These are phyloP conservation scores for Rhabdophis nuchalis DNA, from an alignment of 2,797 vertebrate species.

Conservation along the genomic window DNA sequence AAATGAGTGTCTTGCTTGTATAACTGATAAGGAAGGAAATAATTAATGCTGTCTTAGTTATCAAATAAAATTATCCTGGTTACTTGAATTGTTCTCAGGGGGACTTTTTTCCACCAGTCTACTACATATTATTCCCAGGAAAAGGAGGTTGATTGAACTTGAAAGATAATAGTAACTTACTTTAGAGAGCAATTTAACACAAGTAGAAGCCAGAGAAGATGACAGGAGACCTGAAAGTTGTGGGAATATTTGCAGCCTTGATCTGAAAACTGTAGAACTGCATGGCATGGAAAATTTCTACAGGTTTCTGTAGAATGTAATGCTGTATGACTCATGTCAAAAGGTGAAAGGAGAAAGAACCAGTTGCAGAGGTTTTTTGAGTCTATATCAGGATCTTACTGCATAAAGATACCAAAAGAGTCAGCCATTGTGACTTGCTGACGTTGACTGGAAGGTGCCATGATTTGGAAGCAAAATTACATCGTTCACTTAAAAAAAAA, in stretches of 20 bases:
- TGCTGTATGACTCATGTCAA: slow-evolving; percentile 16
- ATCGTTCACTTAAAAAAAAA: background rate
- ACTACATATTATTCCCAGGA: background rate
- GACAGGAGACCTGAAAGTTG: background rate
- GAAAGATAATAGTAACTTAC: background rate
- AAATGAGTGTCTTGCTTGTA: slow-evolving; percentile 1
- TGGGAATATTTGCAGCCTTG: slow-evolving; percentile 4
- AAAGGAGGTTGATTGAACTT: background rate
- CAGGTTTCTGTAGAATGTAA: background rate
- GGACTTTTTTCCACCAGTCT: slow-evolving; percentile 24
- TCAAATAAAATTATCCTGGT: slow-evolving; percentile 43
- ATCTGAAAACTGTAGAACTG: slow-evolving; percentile 2
- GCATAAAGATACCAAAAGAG: slow-evolving; percentile 9
- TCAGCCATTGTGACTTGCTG: background rate
- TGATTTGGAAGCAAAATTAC: background rate
- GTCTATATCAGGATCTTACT: background rate
- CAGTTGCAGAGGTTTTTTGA: background rate
- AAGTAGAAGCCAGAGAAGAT: background rate
- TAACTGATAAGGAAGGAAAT: background rate
- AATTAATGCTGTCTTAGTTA: slow-evolving; percentile 29
- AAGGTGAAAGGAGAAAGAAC: slow-evolving; percentile 20
- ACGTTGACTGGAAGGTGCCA: slow-evolving; percentile 26
- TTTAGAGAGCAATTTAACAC: background rate
- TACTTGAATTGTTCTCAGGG: background rate
- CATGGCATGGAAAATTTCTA: background rate